Conservation (phyloP, 2,888 invertebrate genomes). For the Heterodera filipjevi region DNA sequence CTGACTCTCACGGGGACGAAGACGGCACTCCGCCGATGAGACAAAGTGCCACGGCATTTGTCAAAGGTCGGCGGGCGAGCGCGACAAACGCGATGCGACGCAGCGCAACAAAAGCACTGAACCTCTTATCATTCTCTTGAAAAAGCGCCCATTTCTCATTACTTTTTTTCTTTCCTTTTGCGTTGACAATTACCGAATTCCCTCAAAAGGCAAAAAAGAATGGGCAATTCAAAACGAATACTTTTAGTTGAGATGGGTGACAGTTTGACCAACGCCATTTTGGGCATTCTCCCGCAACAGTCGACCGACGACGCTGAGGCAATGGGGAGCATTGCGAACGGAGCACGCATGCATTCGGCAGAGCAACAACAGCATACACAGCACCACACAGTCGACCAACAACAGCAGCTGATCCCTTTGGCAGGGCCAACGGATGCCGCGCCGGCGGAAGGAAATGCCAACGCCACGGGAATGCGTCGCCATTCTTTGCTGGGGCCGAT, state of each 20-base stretch:
- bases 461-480: not conserved
- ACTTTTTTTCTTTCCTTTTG: not conserved
- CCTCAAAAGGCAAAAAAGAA: not conserved
- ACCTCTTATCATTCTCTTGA: too few relatives aligned
- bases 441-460: not conserved
- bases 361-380: not conserved
- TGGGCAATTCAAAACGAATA: not conserved
- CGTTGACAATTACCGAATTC: not conserved
- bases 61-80: not conserved
- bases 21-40: not conserved
- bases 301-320: not conserved
- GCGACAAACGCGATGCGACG: too few relatives aligned
- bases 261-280: conserved; percentile 16
- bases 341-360: not conserved
- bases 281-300: conserved; percentile 12
- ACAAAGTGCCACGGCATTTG: not conserved
- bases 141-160: not conserved
- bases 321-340: not conserved
- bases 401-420: not conserved
- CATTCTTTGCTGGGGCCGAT: not conserved
- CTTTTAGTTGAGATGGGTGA: conserved; percentile 6
- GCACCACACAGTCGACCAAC: not conserved
- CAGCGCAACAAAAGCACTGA: too few relatives aligned
- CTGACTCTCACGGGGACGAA: not conserved
- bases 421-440: not conserved